Evolutionary conservation across 2,888 invertebrate species (phyloP), one percentile per base, ranked within the genome.

Genomic region (Metopia argyrocephala): DNA sequence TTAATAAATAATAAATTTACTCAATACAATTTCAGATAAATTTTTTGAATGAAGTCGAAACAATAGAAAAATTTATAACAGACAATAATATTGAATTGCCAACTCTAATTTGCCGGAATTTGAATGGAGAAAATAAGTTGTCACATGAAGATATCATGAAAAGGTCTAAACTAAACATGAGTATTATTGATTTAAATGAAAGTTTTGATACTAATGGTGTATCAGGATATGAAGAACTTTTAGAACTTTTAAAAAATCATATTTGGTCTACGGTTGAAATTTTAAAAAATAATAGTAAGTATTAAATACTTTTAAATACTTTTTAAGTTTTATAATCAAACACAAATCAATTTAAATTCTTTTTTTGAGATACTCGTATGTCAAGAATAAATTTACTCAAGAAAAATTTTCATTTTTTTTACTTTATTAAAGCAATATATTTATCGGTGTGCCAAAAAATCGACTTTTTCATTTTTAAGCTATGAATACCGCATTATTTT

Each of bases 201-300:
- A 76, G 76, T 25, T 50, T 38, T n/a, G 78, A 83, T 23, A 62
- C 56, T 1, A 75, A 82, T 15, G 82, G 82, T 64, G 74, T 80
- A 0, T 31, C 82, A 20, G 86, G 85, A 5, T 86, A 85, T 79
- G 83, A 76, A 5, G 86, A 86, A 62, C 45, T 86, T 7, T 38
- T 83, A 45, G 84, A 86, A 64, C 82, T 85, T n/a, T 61, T 86
- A n/a, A 76, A 78, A 76, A 85, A 83, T 70, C 76, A 84, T 64
- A n/a, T 86, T 12, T 86, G 86, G 86, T 85, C 86, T 20, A 85
- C 82, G 71, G 83, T 85, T 31, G 18, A 69, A 4, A 27, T 73
- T 15, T 28, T 64, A 9, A 38, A 38, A 38, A 38, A 38, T 38
- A 38, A 1, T 15, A 12, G 38, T 38, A 38, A 38, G 38, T 38